These are phyloP conservation scores for Apodemia zela DNA, from an alignment of 2,888 invertebrate species.

Conservation along the genomic window DNA sequence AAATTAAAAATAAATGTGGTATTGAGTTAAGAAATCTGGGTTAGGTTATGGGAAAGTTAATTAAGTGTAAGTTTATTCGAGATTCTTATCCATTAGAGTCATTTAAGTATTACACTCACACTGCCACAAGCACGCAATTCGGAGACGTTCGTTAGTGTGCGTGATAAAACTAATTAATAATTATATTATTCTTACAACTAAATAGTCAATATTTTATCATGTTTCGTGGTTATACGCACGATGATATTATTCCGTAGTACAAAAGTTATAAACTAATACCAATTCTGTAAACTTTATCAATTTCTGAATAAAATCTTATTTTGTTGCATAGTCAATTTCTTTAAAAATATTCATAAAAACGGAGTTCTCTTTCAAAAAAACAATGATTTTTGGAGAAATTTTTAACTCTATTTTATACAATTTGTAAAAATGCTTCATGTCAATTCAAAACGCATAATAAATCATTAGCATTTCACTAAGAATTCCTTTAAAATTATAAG, in stretches of 20 bases:
- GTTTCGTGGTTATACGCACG: neutral
- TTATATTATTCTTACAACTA: neutral
- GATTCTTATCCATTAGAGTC: slow-evolving; percentile 2
- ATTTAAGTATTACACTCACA: neutral
- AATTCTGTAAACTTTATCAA: neutral
- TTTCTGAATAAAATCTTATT: neutral
- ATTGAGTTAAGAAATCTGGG: too few relatives aligned
- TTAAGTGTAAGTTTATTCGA: neutral
- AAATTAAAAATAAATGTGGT: too few relatives aligned
- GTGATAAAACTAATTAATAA: neutral
- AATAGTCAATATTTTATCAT: neutral
- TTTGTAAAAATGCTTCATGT: too few relatives aligned
- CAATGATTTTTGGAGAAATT: neutral
- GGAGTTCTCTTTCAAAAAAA: neutral
- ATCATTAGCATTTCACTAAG: too few relatives aligned
- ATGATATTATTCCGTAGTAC: neutral
- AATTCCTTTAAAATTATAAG: too few relatives aligned
- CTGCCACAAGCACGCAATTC: slow-evolving; percentile 1
- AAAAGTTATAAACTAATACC: slow-evolving; percentile 3
- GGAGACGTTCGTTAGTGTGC: slow-evolving; percentile 2
- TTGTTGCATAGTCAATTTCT: neutral
- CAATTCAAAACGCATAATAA: too few relatives aligned
- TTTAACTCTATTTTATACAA: too few relatives aligned
- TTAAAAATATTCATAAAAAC: neutral
- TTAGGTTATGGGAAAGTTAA: too few relatives aligned